Evolutionary conservation across 2,797 vertebrate genomes (phyloP), one percentile per base, ranked within the genome.

Genomic region (Myripristis jacobus): DNA sequence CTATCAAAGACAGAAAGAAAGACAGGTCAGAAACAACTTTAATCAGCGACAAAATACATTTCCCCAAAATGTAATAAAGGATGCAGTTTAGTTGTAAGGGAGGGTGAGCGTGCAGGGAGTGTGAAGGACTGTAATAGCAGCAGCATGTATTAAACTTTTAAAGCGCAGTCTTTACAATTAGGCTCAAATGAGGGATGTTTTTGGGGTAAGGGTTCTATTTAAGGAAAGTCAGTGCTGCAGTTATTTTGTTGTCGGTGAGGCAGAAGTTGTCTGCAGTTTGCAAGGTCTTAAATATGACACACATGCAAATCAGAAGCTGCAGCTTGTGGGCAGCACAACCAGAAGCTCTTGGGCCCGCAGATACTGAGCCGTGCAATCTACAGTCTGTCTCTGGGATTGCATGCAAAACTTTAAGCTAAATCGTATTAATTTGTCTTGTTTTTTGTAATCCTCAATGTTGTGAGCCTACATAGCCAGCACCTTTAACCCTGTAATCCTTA

Each of bases 311-410:
- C 13, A 15, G 3, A 46, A 9, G 22, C 3, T n/a, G 18, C 2
- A 52, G 10, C 11, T 4, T 21, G 8, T 19, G 27, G 8, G n/a
- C 18, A 25, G 15, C 11, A 70, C 25, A 19, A 74, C 34, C 63
- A 50, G 44, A 21, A 43, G 53, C 4, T 61, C 3, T 50, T 5
- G 55, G 41, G 41, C 22, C 50, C 8, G 22, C 50, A 50, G 47
- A 81, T 77, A 52, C 62, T 9, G 2, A 5, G 2, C 6, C 15
- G 4, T 44, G 47, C 69, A 73, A 87, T 34, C 72, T 55, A 73
- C 7, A 24, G 27, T 41, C 46, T 19, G 6, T 41, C 50, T 11
- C 4, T 5, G 0, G 50, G 62, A 73, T 75, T 70, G 1, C 6
- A 2, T 66, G 46, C 47, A 2, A 43, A n/a, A 10, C 15, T 15